Evolutionary conservation across 2,888 invertebrate species (phyloP), one percentile per base, ranked within the genome.

Genomic region (Chaetogeoica ovagalla): DNA sequence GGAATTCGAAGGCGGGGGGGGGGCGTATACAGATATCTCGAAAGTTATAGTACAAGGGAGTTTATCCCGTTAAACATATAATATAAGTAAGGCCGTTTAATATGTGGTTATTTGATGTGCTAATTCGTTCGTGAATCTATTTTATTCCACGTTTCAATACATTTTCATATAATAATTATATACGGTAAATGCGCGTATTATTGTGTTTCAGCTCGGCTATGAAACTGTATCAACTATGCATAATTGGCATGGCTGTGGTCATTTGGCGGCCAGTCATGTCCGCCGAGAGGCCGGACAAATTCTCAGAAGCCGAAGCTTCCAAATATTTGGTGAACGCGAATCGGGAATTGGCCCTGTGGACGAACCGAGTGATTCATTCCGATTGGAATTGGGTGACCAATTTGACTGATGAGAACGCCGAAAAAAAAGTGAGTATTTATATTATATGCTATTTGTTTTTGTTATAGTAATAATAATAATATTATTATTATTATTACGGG

Each of bases 381-480:
- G 89, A 90, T 81, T 94, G 94, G 94, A 89, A 88, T 0, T 94
- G 94, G 85, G 91, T 90, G 0, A 91, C 93, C 0, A 92, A 94
- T 85, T 89, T 94, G 63, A 94, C 92, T 0, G 90, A 92, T 74
- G 90, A 89, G 81, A 94, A 91, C 86, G 89, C 92, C 76, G 88
- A 89, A 55, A 85, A 85, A 19, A 89, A 89, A 86, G 87, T 5
- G 19, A 19, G 55, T 55, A 11, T 3, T 19, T 55, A 4, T 7
- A 4, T 7, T 55, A 7, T n/a, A 4, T 48, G 15, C 11, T 9
- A 7, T 43, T 43, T 13, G 48, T 48, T 48, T 48, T 48, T 13
- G 48, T 48, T 15, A 48, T 11, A 3, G 13, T 1, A 15, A 48
- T 48, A 30, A 30, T 30, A 30, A 30, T 30, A 30, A n/a, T n/a